Conservation (phyloP, 1,140 invertebrate genomes). For the Steinernema khuongi region DNA sequence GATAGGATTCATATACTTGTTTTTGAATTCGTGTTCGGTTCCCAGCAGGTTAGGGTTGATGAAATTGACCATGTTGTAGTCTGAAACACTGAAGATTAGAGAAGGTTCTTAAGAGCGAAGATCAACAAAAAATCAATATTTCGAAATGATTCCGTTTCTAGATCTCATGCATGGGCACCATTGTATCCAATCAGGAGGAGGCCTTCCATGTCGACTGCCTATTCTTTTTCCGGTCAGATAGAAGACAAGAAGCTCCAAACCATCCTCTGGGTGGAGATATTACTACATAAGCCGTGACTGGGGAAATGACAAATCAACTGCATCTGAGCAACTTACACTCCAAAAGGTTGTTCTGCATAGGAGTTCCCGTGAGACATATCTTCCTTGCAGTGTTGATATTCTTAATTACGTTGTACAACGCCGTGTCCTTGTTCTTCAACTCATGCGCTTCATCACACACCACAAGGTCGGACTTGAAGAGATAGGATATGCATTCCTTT, state of each 20-base stretch:
- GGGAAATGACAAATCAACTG: neutral
- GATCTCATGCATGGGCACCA: no score
- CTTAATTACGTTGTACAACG: neutral
- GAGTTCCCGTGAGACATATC: constrained; percentile 65
- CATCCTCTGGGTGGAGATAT: no score
- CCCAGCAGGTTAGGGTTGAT: constrained; percentile 87
- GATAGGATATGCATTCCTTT: neutral
- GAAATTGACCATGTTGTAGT: constrained; percentile 92
- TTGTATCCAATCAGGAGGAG: no score
- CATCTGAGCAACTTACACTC: constrained; percentile 69
- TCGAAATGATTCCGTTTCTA: no score
- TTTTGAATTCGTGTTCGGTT: constrained; percentile 48
- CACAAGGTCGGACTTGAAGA: neutral
- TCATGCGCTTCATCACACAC: neutral
- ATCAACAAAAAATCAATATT: no score
- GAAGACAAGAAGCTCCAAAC: neutral
- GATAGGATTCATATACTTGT: constrained; percentile 30
- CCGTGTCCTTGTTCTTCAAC: neutral
- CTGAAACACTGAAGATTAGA: neutral
- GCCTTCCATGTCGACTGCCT: neutral
- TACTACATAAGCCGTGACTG: no score
- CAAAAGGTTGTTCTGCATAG: constrained; percentile 96
- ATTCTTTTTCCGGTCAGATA: neutral
- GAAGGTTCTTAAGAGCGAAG: no score
- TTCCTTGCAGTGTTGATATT: neutral